phyloP scores from a whole-genome alignment of 2,888 invertebrate species.

The Volucella inflata region DNA sequence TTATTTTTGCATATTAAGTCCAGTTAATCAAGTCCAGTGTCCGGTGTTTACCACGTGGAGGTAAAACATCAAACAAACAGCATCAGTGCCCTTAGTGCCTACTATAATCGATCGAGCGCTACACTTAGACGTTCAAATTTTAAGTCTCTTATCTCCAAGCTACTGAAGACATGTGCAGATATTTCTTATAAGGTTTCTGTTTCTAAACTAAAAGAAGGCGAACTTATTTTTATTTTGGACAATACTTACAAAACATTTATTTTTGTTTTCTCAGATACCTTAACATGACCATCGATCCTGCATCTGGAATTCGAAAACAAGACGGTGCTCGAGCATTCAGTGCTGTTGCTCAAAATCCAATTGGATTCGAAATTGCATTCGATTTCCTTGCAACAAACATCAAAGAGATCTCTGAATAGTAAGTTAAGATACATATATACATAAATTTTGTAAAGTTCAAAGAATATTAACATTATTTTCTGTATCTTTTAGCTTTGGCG shows the following conservation, averaged over 20 bases:
- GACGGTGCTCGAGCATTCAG: conserved; percentile 86
- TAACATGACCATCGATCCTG: conserved; percentile 84
- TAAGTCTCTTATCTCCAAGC: too few relatives aligned
- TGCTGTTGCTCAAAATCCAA: conserved; percentile 85
- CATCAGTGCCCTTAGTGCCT: too few relatives aligned
- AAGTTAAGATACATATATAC: conserved; percentile 75
- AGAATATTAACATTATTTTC: conserved; percentile 1
- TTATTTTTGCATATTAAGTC: too few relatives aligned
- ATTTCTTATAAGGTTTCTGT: too few relatives aligned
- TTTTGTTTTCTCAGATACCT: conserved; percentile 83
- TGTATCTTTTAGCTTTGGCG: conserved; percentile 84
- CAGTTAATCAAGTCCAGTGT: too few relatives aligned
- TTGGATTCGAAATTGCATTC: conserved; percentile 86
- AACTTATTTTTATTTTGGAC: background rate
- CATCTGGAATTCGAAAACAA: conserved; percentile 86
- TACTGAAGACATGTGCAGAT: too few relatives aligned
- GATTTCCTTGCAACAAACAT: conserved; percentile 84
- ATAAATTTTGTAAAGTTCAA: background rate
- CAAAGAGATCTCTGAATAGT: conserved; percentile 83
- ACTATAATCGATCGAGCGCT: too few relatives aligned
- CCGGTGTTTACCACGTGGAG: too few relatives aligned
- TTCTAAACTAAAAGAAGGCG: too few relatives aligned
- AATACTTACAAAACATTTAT: background rate
- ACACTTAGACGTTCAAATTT: too few relatives aligned
- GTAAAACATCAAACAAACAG: too few relatives aligned